Conservation (phyloP, 35 echinoderm and acorn worm species). For the Holothuria glaberrima region DNA sequence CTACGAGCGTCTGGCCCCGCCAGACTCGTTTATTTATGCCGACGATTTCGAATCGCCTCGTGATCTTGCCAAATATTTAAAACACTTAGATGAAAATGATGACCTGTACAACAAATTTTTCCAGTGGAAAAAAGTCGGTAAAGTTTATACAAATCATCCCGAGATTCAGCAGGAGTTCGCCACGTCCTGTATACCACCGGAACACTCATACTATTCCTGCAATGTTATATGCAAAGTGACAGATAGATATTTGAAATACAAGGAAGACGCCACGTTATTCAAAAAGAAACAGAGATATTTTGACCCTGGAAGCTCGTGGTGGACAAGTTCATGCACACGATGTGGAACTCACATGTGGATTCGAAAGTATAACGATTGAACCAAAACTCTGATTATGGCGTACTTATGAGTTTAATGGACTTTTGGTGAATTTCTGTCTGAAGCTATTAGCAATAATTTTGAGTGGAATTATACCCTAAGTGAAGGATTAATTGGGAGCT, state of each 20-base stretch:
- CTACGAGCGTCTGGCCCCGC: slow-evolving; percentile 53
- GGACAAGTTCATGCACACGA: background rate
- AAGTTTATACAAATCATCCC: background rate
- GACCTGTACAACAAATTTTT: slow-evolving; percentile 66
- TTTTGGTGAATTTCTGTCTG: too few relatives aligned
- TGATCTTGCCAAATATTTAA: slow-evolving; percentile 58
- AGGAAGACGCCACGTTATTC: too few relatives aligned
- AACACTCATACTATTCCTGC: background rate
- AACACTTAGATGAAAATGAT: slow-evolving; percentile 27
- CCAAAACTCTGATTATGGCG: too few relatives aligned
- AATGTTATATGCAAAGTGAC: background rate
- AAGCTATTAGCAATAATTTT: too few relatives aligned
- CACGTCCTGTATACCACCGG: slow-evolving; percentile 1
- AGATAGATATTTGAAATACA: background rate
- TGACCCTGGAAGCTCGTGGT: slow-evolving; percentile 1
- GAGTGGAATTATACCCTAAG: too few relatives aligned
- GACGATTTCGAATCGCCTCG: slow-evolving; percentile 47
- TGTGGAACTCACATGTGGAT: slow-evolving; percentile 29
- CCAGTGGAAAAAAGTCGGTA: slow-evolving; percentile 47
- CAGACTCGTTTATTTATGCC: slow-evolving; percentile 59
- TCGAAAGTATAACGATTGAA: background rate
- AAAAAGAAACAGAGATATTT: background rate
- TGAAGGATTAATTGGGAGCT: too few relatives aligned
- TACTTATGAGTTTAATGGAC: too few relatives aligned
- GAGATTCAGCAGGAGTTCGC: background rate